Evolutionary conservation across 2,888 invertebrate species (phyloP).

Genomic region (Chironomus riparius): DNA sequence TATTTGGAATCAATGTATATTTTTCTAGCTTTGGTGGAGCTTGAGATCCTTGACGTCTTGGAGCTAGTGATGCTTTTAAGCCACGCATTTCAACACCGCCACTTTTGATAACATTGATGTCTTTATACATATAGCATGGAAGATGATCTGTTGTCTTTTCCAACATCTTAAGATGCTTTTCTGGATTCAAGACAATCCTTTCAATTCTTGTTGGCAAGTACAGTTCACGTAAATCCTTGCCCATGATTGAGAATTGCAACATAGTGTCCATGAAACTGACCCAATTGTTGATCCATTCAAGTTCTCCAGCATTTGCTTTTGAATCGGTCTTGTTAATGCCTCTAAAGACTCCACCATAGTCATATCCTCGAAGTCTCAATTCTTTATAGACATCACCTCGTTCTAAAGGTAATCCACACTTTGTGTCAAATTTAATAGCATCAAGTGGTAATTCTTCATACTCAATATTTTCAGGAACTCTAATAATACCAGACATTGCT

Average conservation of each 20-base stretch:
- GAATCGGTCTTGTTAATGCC: slow-evolving; percentile 70
- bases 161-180: slow-evolving; percentile 49
- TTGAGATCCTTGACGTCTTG: slow-evolving; percentile 69
- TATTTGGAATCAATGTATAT: slow-evolving; percentile 72
- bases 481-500: slow-evolving; percentile 71
- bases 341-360: slow-evolving; percentile 71
- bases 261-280: slow-evolving; percentile 92
- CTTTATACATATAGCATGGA: slow-evolving; percentile 59
- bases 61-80: slow-evolving; percentile 84
- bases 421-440: slow-evolving; percentile 42
- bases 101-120: slow-evolving; percentile 62
- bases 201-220: slow-evolving; percentile 83
- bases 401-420: slow-evolving; percentile 46
- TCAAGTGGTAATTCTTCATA: slow-evolving; percentile 54
- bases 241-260: slow-evolving; percentile 84
- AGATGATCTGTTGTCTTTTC: slow-evolving; percentile 39
- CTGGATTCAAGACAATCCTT: slow-evolving; percentile 70
- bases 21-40: slow-evolving; percentile 72
- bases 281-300: slow-evolving; percentile 83
- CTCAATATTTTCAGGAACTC: slow-evolving; percentile 52
- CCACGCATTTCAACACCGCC: slow-evolving; percentile 85
- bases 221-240: slow-evolving; percentile 66
- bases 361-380: slow-evolving; percentile 75
- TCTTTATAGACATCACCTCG: slow-evolving; percentile 77
- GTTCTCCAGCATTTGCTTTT: slow-evolving; percentile 57